Percentiles rank a stretch among this genome's conserved stretches.
These are phyloP conservation scores for Thalpophila matura DNA, from an alignment of 2,888 invertebrate genomes.

Conservation along the genomic window DNA sequence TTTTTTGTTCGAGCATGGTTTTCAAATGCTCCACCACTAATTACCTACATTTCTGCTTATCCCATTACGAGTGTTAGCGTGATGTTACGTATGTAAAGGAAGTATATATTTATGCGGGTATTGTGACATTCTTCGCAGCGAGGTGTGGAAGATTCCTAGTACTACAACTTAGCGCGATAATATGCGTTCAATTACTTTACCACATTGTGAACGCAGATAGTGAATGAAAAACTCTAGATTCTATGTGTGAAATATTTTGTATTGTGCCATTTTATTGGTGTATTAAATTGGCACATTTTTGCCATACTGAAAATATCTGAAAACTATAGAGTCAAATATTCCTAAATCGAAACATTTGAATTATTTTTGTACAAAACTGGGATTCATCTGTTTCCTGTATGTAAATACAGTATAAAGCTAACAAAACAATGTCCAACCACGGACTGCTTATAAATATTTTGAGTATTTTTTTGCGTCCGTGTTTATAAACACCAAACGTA, in stretches of 20 bases:
- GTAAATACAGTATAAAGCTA: no score
- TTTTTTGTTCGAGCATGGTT: neutral
- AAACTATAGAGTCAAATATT: no score
- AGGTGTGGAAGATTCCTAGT: constrained; percentile 42
- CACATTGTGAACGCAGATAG: constrained; percentile 11
- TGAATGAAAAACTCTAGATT: constrained; percentile 1
- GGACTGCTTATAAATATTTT: no score
- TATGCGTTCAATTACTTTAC: constrained; percentile 27
- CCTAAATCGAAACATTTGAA: no score
- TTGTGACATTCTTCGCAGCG: constrained; percentile 42
- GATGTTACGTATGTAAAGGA: constrained; percentile 47
- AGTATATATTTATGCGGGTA: constrained; percentile 42
- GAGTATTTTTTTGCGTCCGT: no score
- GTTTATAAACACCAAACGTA: no score
- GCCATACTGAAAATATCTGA: no score
- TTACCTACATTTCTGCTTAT: constrained; percentile 31
- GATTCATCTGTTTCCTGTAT: no score
- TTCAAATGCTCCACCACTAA: constrained; percentile 9
- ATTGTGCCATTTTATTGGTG: neutral
- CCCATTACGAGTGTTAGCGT: constrained; percentile 25
- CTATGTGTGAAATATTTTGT: neutral
- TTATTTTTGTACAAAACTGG: no score
- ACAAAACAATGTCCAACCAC: no score
- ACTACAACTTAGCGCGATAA: neutral
- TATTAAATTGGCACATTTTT: neutral